phyloP scores from a whole-genome alignment of 2,888 invertebrate species.

The Morpho helenor region DNA sequence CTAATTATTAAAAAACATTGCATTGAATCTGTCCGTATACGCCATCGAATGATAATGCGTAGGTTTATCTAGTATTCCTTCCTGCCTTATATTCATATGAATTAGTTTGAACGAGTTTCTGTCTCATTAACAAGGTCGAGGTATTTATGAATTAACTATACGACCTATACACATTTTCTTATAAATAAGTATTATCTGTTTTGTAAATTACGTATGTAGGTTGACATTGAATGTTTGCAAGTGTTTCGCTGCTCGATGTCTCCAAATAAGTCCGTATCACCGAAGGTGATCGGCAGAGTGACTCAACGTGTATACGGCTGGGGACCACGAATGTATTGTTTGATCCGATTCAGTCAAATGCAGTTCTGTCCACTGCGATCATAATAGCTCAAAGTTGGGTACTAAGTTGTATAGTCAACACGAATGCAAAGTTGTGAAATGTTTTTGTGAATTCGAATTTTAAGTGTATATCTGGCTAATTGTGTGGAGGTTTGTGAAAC shows the following conservation, averaged over 20 bases:
- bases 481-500: background rate
- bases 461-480: background rate
- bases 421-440: background rate
- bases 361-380: slow-evolving; percentile 45
- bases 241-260: slow-evolving; percentile 57
- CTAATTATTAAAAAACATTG: too few species aligned
- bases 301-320: slow-evolving; percentile 65
- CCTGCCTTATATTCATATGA: too few species aligned
- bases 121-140: background rate
- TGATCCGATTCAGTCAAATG: slow-evolving; percentile 50
- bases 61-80: too few species aligned
- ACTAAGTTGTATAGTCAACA: too few species aligned
- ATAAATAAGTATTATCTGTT: slow-evolving; percentile 2
- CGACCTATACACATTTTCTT: slow-evolving; percentile 7
- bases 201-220: slow-evolving; percentile 11
- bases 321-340: slow-evolving; percentile 44
- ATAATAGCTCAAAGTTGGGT: slow-evolving; percentile 27
- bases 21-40: too few species aligned
- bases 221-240: slow-evolving; percentile 53
- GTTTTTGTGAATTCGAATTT: too few species aligned
- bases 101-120: background rate
- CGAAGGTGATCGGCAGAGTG: slow-evolving; percentile 70
- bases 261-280: slow-evolving; percentile 73
- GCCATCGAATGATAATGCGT: too few species aligned
- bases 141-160: slow-evolving; percentile 6